phyloP scores from a whole-genome alignment of 2,797 vertebrate genomes.

The Catamblyrhynchus diadema region DNA sequence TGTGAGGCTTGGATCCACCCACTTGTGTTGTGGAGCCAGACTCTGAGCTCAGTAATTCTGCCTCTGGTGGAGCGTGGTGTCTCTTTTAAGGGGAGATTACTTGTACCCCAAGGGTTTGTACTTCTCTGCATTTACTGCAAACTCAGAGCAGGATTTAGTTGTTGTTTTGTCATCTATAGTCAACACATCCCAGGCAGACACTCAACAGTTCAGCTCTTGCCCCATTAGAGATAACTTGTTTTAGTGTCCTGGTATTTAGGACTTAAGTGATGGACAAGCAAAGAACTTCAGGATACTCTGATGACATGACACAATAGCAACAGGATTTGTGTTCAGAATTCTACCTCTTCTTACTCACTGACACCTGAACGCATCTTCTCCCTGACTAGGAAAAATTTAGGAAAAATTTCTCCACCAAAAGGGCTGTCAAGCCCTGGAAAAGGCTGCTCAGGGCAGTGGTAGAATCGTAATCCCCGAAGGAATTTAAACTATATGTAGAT shows the following conservation, averaged over 20 bases:
- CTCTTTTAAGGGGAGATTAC: not conserved
- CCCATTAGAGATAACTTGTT: not conserved
- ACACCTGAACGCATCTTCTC: not conserved
- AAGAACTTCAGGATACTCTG: not conserved
- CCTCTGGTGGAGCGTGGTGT: not conserved
- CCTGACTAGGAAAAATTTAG: not conserved
- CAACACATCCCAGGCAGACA: not conserved
- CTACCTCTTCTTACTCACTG: not conserved
- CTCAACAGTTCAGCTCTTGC: not conserved
- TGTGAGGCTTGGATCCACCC: conserved; percentile 40
- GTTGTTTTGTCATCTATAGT: not conserved
- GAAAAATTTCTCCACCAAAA: not conserved
- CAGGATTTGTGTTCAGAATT: not conserved
- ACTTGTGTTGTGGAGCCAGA: conserved; percentile 43
- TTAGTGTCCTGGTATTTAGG: not conserved
- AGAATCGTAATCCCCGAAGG: not conserved
- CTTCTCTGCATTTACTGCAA: not conserved
- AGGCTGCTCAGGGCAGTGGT: not conserved
- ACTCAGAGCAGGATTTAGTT: not conserved
- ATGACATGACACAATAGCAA: not conserved
- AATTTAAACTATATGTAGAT: not conserved
- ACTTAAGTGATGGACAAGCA: not conserved
- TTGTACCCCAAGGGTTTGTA: not conserved
- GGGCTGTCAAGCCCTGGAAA: not conserved
- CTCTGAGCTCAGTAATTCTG: conserved; percentile 19